These are phyloP conservation scores for Trypoxylus dichotomus DNA, from an alignment of 1,140 invertebrate species.

Conservation along the genomic window DNA sequence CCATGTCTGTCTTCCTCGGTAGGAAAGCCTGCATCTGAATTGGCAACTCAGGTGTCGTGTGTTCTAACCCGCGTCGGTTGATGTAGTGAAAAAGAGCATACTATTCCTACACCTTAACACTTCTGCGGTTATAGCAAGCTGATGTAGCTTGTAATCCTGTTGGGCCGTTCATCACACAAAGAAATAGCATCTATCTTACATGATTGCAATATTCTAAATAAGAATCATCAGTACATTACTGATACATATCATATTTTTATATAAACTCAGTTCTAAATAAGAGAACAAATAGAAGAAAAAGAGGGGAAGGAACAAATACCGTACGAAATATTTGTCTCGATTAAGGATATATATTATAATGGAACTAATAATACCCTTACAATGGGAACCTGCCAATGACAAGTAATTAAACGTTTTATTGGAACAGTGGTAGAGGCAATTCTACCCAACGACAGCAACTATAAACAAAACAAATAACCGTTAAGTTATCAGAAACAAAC, in stretches of 20 bases:
- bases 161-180: neutral
- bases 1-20: too few relatives aligned
- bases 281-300: neutral
- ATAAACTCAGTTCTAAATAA: neutral
- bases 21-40: too few relatives aligned
- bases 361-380: conserved; percentile 39
- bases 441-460: conserved; percentile 35
- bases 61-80: too few relatives aligned
- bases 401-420: conserved; percentile 47
- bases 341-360: conserved; percentile 32
- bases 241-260: too few relatives aligned
- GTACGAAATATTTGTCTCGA: conserved; percentile 21
- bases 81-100: too few relatives aligned
- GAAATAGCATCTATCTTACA: neutral
- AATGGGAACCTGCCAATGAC: conserved; percentile 43
- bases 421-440: conserved; percentile 33
- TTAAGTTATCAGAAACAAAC: conserved; percentile 35
- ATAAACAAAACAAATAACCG: conserved; percentile 45
- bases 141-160: neutral
- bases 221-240: neutral
- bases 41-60: too few relatives aligned
- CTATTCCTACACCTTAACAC: too few relatives aligned
- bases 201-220: neutral
- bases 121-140: too few relatives aligned
- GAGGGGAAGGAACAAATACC: neutral